phyloP scores from a whole-genome alignment of 1,140 invertebrate species.

The Euura lappo region DNA sequence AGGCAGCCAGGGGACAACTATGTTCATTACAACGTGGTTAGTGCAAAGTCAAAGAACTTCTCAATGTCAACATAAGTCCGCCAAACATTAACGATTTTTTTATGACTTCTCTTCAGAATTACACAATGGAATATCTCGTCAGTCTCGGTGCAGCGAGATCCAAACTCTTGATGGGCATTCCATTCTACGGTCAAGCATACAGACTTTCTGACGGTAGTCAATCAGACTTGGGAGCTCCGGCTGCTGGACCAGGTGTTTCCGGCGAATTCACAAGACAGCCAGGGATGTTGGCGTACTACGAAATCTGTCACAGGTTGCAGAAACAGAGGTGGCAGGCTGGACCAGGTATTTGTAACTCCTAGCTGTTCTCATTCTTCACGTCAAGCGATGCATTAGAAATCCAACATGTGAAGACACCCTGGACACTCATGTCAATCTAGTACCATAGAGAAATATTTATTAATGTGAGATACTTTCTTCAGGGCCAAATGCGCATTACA shows the following conservation, averaged over 20 bases:
- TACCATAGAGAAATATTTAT: neutral
- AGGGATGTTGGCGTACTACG: conserved; percentile 89
- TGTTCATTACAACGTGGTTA: conserved; percentile 80
- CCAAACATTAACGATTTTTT: neutral
- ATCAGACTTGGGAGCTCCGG: conserved; percentile 54
- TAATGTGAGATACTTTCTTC: conserved; percentile 12
- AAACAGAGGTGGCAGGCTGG: conserved; percentile 44
- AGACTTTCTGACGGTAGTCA: conserved; percentile 66
- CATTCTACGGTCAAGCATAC: conserved; percentile 89
- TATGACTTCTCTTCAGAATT: conserved; percentile 66
- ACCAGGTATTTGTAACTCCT: conserved; percentile 30
- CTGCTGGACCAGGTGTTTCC: conserved; percentile 74
- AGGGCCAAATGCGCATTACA: conserved; percentile 80
- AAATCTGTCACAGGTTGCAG: conserved; percentile 82
- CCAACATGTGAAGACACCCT: too few relatives aligned
- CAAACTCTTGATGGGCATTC: conserved; percentile 86
- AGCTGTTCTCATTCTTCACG: conserved; percentile 1
- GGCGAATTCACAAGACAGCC: conserved; percentile 87
- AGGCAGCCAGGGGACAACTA: conserved; percentile 66
- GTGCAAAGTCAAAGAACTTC: conserved; percentile 35
- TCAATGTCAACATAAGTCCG: neutral
- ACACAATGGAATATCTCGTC: conserved; percentile 76
- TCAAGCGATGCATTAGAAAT: neutral
- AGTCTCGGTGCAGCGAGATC: conserved; percentile 75
- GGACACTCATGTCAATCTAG: too few relatives aligned